A percentile compares a stretch with the other conserved stretches of the same genome.
Evolutionary conservation across 1,140 invertebrate genomes (phyloP).

Genomic region (Ceratoteleas bidentatus): DNA sequence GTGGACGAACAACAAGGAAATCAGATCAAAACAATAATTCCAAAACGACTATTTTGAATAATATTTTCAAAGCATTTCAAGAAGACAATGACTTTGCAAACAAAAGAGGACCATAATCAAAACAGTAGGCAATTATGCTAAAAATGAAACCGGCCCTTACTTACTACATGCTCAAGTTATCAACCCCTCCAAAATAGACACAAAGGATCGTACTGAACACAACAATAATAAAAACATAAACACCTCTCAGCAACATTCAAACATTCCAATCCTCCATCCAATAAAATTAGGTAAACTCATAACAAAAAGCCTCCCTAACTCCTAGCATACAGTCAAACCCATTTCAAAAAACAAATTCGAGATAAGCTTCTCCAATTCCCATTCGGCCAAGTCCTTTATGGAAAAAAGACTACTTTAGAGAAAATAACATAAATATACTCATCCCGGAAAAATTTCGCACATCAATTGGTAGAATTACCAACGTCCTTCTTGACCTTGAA

Average conservation of each 20-base stretch:
- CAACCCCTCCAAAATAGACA: too few species aligned
- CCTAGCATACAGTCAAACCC: not conserved
- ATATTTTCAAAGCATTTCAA: too few species aligned
- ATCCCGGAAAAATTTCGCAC: slow-evolving; percentile 8
- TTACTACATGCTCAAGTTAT: too few species aligned
- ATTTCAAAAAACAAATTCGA: slow-evolving; percentile 3
- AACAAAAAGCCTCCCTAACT: not conserved
- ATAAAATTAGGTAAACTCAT: slow-evolving; percentile 10
- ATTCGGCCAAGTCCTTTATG: not conserved
- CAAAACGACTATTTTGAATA: too few species aligned
- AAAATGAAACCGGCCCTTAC: too few species aligned
- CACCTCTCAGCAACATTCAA: too few species aligned
- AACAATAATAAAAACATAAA: not conserved
- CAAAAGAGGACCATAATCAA: too few species aligned
- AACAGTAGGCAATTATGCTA: too few species aligned
- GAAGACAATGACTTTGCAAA: too few species aligned
- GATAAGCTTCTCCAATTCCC: not conserved
- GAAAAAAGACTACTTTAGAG: not conserved
- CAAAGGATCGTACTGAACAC: too few species aligned
- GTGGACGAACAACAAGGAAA: too few species aligned
- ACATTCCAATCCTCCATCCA: slow-evolving; percentile 1
- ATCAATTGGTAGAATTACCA: not conserved
- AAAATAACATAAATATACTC: not conserved
- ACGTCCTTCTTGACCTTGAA: not conserved
- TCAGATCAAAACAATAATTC: too few species aligned